phyloP scores from a whole-genome alignment of 2,113 vertebrate species.

The Seriola quinqueradiata region DNA sequence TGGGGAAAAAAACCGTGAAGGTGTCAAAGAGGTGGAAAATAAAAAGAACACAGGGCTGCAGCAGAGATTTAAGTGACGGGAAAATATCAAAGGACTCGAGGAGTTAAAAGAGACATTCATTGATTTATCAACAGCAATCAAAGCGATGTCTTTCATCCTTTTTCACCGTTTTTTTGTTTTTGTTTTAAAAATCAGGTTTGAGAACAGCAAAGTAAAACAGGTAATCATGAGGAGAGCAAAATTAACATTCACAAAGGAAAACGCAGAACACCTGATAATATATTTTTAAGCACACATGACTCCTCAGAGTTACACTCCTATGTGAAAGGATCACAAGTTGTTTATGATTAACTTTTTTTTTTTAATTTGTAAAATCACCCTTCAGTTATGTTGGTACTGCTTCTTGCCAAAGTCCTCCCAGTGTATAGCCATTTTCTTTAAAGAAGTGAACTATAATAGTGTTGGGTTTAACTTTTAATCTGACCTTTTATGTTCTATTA shows the following conservation, averaged over 20 bases:
- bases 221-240: constrained; percentile 49
- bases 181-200: constrained; percentile 56
- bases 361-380: constrained; percentile 53
- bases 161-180: background rate
- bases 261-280: constrained; percentile 72
- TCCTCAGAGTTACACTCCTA: constrained; percentile 64
- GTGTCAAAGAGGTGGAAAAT: background rate
- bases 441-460: constrained; percentile 50
- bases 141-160: constrained; percentile 57
- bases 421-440: constrained; percentile 48
- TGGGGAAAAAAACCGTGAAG: background rate
- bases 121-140: constrained; percentile 74
- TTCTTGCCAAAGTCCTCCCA: constrained; percentile 62
- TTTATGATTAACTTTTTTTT: constrained; percentile 55
- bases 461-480: constrained; percentile 46
- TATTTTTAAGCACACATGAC: constrained; percentile 66
- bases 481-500: constrained; percentile 60
- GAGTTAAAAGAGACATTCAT: constrained; percentile 73
- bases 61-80: constrained; percentile 1
- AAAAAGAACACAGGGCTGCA: constrained; percentile 2
- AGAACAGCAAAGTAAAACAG: constrained; percentile 53
- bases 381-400: constrained; percentile 54
- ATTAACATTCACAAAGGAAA: constrained; percentile 66
- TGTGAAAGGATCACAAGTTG: constrained; percentile 64
- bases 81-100: constrained; percentile 41